Base-by-base conservation (phyloP, 2,113 vertebrate species). In the Osmerus mordax region DNA sequence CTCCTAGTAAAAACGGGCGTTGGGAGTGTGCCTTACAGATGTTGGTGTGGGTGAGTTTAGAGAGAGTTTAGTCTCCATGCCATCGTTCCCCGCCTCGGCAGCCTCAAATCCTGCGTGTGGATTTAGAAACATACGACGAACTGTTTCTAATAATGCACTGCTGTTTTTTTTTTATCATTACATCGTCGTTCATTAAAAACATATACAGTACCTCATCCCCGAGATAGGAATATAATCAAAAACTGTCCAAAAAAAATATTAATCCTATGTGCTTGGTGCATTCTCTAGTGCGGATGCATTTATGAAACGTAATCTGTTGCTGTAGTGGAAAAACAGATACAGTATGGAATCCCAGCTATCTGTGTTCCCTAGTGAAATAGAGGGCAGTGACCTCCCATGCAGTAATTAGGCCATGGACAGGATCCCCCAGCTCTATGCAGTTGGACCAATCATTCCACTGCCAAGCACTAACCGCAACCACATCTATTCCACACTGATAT, bases 331-430 rank as follows among this genome's bases (percentile, higher is more conserved):
- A 84, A 74, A 47, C 28, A 59, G 63, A 66, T 72, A 54, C 47
- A 78, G 70, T 83, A 61, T 74, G 56, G 85, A 80, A 82, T 80
- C 55, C 59, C 67, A 69, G 83, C 72, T 78, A 78, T 86, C 76
- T 70, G 61, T 84, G 78, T 74, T 76, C 75, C 75, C 70, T 64
- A 56, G 80, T 82, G 81, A 83, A 88, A 91, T 85, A 67, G 81
- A 84, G 87, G 86, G 72, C 87, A 78, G 14, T 83, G 83, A 88
- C 85, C 81, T 83, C 59, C 75, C 53, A 59, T 25, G 11, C 70
- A 62, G 80, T 86, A 87, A 91, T 89, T 87, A 82, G 70, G 71
- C 73, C 74, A 70, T 65, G 67, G 78, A 75, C 74, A 73, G 25
- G 71, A 51, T 69, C 80, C 69, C 70, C 65, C 78, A 70, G 81